Evolutionary conservation across 37 sponge, comb jelly and placozoan species (phyloP), one percentile per base, ranked within the genome.

Genomic region (Tethya wilhelma): DNA sequence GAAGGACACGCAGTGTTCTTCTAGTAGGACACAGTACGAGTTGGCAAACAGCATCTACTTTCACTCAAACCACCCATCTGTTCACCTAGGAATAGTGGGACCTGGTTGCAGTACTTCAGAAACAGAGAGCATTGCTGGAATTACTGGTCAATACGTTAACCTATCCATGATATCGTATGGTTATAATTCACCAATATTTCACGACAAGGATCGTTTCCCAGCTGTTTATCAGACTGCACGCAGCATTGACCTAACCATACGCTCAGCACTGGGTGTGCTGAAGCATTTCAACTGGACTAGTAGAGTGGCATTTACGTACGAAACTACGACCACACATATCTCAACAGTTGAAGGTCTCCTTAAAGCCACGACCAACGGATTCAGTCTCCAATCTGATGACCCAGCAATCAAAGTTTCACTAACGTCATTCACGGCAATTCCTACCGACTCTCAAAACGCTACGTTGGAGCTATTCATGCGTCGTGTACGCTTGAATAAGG

Each of bases 161-260:
- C 53, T 78, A n/a, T 56, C 79, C 8, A 44, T 46, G 31, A 56
- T 78, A 5, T 66, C 79, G 2, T 78, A 78, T 44, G 67, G 46
- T 9, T 43, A 72, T 25, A 64, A 66, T 29, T 17, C 67, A 17
- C 64, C 65, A 22, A 39, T 46, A 0, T 29, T 31, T 1, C 30
- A 49, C 23, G 33, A 73, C 20, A 73, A 33, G 30, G 38, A 33
- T 34, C 4, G 53, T 0, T 64, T 31, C 34, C 66, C 79, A 2
- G 25, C 38, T 7, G 42, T 59, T 23, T 75, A 59, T 59, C 40
- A 59, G 8, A 38, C 37, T 5, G 58, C 57, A 14, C 59, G 75
- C 17, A 38, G 32, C 39, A 26, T 75, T 31, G 22, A 32, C 23
- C 40, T 25, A 1, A 56, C 60, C 25, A 75, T 25, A 26, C 37